Percentiles rank a stretch among this genome's conserved stretches.
These are phyloP conservation scores for Diachasmimorpha longicaudata DNA, from an alignment of 1,140 invertebrate species.

Conservation along the genomic window DNA sequence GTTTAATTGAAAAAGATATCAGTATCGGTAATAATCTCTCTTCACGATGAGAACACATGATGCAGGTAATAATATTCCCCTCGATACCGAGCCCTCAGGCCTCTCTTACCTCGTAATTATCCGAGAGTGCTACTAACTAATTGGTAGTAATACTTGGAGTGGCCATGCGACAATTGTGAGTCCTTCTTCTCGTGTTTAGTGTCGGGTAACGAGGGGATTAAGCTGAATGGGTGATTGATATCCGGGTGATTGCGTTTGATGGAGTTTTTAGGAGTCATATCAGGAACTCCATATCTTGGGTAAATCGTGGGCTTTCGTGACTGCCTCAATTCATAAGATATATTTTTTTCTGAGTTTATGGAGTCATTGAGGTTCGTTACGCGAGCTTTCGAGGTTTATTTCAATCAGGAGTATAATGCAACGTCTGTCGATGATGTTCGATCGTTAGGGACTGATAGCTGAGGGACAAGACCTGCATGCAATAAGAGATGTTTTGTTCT, in stretches of 20 bases:
- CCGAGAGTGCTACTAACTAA: too few relatives aligned
- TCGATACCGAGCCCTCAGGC: too few relatives aligned
- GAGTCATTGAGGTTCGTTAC: background rate
- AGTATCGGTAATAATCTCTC: too few relatives aligned
- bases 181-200: too few relatives aligned
- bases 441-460: background rate
- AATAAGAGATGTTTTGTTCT: background rate
- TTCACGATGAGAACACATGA: too few relatives aligned
- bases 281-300: background rate
- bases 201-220: too few relatives aligned
- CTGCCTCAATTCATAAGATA: background rate
- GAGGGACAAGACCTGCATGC: too few relatives aligned
- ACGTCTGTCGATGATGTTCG: background rate
- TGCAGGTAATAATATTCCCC: too few relatives aligned
- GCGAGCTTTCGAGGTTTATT: background rate
- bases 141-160: too few relatives aligned
- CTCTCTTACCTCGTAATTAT: too few relatives aligned
- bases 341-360: background rate
- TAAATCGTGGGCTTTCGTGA: background rate
- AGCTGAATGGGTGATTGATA: background rate
- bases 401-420: background rate
- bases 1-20: too few relatives aligned
- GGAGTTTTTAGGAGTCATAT: background rate
- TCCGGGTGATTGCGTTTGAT: background rate
- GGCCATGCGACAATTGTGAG: too few relatives aligned